Evolutionary conservation across 2,797 vertebrate genomes (phyloP), one percentile per base, ranked within the genome.

Genomic region (Acanthopagrus latus): DNA sequence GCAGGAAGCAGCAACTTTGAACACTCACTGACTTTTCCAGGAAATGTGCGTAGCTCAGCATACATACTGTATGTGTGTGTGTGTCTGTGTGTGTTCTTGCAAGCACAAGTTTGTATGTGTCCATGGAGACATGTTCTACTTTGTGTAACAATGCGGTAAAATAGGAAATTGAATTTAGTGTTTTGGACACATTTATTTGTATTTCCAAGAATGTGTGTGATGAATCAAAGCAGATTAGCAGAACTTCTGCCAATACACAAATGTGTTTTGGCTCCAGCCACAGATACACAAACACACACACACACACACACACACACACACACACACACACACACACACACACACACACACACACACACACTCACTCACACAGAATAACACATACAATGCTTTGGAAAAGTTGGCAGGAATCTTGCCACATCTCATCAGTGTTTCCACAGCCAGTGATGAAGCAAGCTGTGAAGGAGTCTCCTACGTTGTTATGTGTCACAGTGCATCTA

Each of bases 1-100:
- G 71, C 76, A 91, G 91, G 85, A 91, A 88, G 74, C 81, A 83
- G 72, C 75, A 55, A 75, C 8, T 23, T 41, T 89, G 64, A 88
- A 80, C 73, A 57, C 81, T 87, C 67, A 58, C 68, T 68, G 56
- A 86, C 60, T 92, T 93, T 94, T 93, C 92, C 91, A 91, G 81
- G 84, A 90, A 94, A 89, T 88, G 82, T 91, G 93, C 94, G 74
- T 71, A 87, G 78, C 82, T 94, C 92, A 93, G 90, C 91, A 89
- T 74, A 79, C 50, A 73, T 68, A 56, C 43, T 71, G 57, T 46
- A 14, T 70, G 47, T 52, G 29, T 78, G 55, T n/a, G 56, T 57
- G 56, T 38, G 25, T 59, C 23, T 20, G 52, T 73, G 59, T 57
- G 51, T 68, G 51, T 60, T 50, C 62, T 29, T 63, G 43, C 57